These are phyloP conservation scores for Sphaerodactylus townsendi DNA, from an alignment of 2,113 vertebrate species.

Conservation along the genomic window DNA sequence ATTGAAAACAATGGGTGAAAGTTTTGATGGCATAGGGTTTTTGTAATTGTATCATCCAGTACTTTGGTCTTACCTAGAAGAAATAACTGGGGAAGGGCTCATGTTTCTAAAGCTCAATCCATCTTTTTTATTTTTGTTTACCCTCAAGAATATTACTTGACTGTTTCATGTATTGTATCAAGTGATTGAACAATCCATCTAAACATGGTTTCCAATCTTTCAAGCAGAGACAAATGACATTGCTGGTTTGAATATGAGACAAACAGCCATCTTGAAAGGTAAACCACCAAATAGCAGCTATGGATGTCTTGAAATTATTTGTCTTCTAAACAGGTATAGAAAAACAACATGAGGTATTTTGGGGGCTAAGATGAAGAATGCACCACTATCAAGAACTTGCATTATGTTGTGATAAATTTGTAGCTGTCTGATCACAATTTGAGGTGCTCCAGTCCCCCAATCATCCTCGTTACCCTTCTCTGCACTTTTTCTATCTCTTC, in stretches of 20 bases:
- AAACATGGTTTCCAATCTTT: slow-evolving; percentile 19
- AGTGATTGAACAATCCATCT: slow-evolving; percentile 14
- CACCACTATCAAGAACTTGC: background rate
- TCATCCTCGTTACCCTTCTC: no score
- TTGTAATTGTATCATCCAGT: background rate
- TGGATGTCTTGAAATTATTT: slow-evolving; percentile 8
- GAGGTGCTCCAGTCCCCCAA: no score
- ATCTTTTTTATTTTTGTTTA: background rate
- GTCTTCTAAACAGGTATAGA: background rate
- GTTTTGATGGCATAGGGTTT: background rate
- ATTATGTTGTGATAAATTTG: background rate
- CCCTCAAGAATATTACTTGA: background rate
- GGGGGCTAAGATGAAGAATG: background rate
- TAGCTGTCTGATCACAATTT: background rate
- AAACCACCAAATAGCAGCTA: background rate
- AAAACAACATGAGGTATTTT: background rate
- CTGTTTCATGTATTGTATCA: background rate
- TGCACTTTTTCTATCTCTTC: background rate
- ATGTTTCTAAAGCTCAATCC: background rate
- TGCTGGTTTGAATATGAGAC: background rate
- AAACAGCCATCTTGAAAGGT: slow-evolving; percentile 12
- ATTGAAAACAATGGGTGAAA: background rate
- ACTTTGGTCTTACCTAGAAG: background rate
- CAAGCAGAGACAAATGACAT: slow-evolving; percentile 8
- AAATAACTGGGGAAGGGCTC: background rate